Conservation (phyloP, 2,113 vertebrate species). For the Dasyurus viverrinus region DNA sequence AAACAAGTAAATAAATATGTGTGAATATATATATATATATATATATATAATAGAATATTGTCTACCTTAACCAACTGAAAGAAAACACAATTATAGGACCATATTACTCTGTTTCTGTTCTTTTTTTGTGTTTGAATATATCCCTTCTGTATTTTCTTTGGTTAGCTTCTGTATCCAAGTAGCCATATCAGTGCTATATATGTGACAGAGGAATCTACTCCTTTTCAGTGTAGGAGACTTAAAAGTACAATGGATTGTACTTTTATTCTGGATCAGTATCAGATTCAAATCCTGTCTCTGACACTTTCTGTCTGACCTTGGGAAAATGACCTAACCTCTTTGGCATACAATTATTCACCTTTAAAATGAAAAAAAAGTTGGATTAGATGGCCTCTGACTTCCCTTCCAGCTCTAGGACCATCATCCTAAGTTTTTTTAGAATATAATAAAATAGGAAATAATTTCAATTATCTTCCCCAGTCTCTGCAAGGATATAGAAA, state of each 20-base stretch:
- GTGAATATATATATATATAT: no score
- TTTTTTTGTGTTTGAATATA: background rate
- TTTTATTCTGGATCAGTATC: background rate
- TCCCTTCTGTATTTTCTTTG: background rate
- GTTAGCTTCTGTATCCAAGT: background rate
- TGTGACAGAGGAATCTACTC: background rate
- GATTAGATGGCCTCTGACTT: background rate
- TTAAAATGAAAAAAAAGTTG: background rate
- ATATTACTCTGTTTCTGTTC: background rate
- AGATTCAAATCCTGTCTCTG: background rate
- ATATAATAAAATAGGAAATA: background rate
- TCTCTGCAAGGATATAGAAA: background rate
- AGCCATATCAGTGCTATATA: fast-evolving
- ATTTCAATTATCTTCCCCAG: background rate
- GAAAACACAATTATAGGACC: background rate
- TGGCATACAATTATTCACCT: background rate
- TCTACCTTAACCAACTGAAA: background rate
- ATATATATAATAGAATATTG: no score
- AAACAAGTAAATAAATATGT: no score
- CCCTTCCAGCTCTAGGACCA: background rate
- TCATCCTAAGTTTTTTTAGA: background rate
- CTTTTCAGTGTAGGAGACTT: no score
- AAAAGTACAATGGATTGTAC: background rate
- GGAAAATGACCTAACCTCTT: background rate
- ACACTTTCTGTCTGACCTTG: background rate